Evolutionary conservation across 2,113 vertebrate genomes (phyloP).

Genomic region (Lepus americanus): DNA sequence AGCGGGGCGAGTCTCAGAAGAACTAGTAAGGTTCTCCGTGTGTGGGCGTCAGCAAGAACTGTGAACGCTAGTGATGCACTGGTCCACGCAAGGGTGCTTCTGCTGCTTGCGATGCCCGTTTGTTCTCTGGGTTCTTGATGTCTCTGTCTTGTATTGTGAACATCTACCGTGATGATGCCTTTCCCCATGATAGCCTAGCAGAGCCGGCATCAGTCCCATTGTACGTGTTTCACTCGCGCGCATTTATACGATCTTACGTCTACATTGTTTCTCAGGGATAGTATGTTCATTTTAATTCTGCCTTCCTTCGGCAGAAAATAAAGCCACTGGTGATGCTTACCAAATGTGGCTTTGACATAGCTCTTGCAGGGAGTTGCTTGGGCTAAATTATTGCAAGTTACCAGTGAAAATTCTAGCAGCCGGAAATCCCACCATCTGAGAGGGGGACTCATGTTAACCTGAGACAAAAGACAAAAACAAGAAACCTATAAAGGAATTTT

Average conservation of each 20-base stretch:
- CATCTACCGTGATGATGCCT: not conserved
- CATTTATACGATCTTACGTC: not conserved
- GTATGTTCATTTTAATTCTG: conserved; percentile 3
- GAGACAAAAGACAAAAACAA: not conserved
- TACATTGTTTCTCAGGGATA: not conserved
- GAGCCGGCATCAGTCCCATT: not conserved
- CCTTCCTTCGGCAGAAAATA: not conserved
- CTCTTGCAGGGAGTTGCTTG: not conserved
- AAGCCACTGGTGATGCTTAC: not conserved
- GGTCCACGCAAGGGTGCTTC: not conserved
- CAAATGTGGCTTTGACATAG: not conserved
- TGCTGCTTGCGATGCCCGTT: not conserved
- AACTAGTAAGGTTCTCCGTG: accelerated
- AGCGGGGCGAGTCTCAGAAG: too few species aligned
- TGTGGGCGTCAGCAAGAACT: not conserved
- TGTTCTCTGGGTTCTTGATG: not conserved
- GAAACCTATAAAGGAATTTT: not conserved
- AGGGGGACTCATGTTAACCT: not conserved
- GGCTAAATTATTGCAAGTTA: not conserved
- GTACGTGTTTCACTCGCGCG: not conserved
- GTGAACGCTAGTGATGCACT: not conserved
- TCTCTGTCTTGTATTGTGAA: not conserved
- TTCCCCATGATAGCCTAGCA: accelerated
- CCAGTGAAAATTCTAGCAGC: not conserved
- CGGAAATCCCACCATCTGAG: not conserved